phyloP scores from a whole-genome alignment of 2,888 invertebrate genomes.

The Sabatieria punctata region DNA sequence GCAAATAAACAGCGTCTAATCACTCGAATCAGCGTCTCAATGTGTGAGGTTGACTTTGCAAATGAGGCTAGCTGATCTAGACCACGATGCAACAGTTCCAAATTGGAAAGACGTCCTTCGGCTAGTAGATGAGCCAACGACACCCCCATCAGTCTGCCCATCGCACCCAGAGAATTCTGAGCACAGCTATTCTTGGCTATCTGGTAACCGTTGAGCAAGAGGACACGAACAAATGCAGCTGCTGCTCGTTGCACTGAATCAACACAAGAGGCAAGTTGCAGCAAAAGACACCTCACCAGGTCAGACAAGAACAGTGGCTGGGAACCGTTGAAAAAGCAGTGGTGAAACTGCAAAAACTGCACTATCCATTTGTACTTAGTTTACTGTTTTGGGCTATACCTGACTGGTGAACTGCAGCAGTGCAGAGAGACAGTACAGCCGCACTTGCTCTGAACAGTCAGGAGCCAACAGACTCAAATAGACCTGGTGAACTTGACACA shows the following conservation, averaged over 20 bases:
- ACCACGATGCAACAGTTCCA: background rate
- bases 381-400: too few relatives aligned
- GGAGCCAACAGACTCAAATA: constrained; percentile 68
- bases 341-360: too few relatives aligned
- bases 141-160: constrained; percentile 57
- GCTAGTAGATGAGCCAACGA: constrained; percentile 84
- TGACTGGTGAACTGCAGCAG: too few relatives aligned
- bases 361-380: too few relatives aligned
- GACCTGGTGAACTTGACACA: constrained; percentile 64
- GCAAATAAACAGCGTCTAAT: background rate
- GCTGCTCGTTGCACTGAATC: constrained; percentile 23
- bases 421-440: constrained; percentile 77
- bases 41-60: background rate
- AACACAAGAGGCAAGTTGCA: constrained; percentile 11
- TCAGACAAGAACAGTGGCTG: background rate
- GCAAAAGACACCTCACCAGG: background rate
- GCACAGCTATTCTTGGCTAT: background rate
- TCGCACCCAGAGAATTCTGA: background rate
- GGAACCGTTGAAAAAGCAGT: background rate
- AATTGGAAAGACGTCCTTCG: constrained; percentile 45
- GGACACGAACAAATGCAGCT: constrained; percentile 25
- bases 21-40: constrained; percentile 3
- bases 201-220: background rate
- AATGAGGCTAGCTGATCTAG: background rate
- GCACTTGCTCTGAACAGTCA: constrained; percentile 72